Conservation (phyloP, 2,888 invertebrate species). For the Ditula angustiorana region DNA sequence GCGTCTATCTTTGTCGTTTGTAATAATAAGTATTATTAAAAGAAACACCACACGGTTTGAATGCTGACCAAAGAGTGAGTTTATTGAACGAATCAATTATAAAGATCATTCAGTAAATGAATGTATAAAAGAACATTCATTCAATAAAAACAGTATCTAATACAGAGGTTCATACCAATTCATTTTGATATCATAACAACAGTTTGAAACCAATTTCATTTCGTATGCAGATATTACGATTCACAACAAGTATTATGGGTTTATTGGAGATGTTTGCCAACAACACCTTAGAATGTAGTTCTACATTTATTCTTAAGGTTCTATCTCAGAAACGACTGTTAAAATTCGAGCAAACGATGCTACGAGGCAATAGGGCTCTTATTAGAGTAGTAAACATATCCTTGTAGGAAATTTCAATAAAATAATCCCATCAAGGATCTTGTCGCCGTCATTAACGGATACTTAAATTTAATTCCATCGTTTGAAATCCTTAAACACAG, state of each 20-base stretch:
- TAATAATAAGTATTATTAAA: too few relatives aligned
- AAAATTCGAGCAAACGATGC: neutral
- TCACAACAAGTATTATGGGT: neutral
- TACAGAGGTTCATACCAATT: too few relatives aligned
- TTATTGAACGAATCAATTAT: too few relatives aligned
- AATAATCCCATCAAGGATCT: constrained; percentile 46
- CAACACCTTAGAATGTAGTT: neutral
- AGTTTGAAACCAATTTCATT: constrained; percentile 21
- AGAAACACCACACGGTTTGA: too few relatives aligned
- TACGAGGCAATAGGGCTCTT: neutral
- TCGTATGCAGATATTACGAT: constrained; percentile 2
- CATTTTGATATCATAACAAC: too few relatives aligned
- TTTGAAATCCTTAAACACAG: constrained; percentile 67
- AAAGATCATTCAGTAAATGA: too few relatives aligned
- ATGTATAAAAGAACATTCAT: too few relatives aligned
- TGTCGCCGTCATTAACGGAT: constrained; percentile 50
- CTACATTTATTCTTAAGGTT: too few relatives aligned
- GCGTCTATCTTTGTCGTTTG: neutral
- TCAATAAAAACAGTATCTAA: too few relatives aligned
- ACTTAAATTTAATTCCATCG: constrained; percentile 72
- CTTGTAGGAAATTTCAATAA: constrained; percentile 15
- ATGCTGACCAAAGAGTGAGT: too few relatives aligned
- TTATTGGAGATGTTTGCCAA: neutral
- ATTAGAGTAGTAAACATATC: neutral
- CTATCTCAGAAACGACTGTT: neutral